phyloP scores from a whole-genome alignment of 2,113 vertebrate species.

The Equus quagga region DNA sequence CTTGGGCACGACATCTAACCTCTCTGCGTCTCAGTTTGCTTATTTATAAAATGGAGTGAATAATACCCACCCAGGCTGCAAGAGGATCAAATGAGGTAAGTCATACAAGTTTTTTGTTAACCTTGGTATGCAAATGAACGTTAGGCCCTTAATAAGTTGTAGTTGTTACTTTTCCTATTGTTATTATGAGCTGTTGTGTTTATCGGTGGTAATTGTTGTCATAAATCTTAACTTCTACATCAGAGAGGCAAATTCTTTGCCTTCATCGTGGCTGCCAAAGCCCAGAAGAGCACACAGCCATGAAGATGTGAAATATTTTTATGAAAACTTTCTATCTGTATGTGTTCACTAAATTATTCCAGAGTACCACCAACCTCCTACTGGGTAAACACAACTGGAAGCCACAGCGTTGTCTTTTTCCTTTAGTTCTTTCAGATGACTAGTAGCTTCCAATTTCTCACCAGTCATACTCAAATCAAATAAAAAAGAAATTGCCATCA shows the following conservation, averaged over 20 bases:
- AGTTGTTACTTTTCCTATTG: background rate
- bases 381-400: background rate
- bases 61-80: background rate
- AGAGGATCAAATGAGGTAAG: background rate
- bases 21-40: background rate
- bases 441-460: background rate
- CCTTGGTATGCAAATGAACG: background rate
- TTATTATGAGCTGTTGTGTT: background rate
- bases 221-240: background rate
- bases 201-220: background rate
- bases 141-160: background rate
- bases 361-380: background rate
- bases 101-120: background rate
- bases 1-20: background rate
- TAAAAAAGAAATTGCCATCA: background rate
- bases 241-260: background rate
- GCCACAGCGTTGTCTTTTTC: background rate
- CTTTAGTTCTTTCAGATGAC: background rate
- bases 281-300: background rate
- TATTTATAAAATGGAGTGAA: constrained; percentile 4
- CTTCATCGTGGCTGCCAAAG: background rate
- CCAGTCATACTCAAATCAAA: background rate
- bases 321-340: background rate
- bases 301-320: background rate
- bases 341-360: background rate